These are phyloP conservation scores for Nymphalis polychloros DNA, from an alignment of 2,888 invertebrate genomes.

Conservation along the genomic window DNA sequence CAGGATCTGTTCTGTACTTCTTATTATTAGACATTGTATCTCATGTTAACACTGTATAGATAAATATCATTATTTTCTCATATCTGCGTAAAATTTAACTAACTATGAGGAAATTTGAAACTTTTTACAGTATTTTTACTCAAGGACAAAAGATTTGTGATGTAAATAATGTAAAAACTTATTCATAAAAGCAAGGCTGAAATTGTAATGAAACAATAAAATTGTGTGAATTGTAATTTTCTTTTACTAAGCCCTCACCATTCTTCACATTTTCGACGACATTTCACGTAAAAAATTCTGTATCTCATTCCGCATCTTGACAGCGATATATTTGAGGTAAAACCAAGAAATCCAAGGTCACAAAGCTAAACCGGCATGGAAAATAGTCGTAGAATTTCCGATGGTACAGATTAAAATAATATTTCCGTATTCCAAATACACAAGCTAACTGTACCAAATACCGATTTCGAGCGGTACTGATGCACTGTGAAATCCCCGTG, in stretches of 20 bases:
- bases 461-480: constrained; percentile 11
- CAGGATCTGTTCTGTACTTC: constrained; percentile 51
- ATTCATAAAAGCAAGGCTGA: constrained; percentile 81
- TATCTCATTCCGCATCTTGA: constrained; percentile 17
- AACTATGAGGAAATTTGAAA: constrained; percentile 50
- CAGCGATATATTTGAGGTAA: constrained; percentile 13
- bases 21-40: constrained; percentile 50
- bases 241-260: constrained; percentile 36
- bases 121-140: constrained; percentile 78
- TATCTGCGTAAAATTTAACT: constrained; percentile 33
- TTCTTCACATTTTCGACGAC: constrained; percentile 7
- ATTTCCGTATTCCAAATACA: constrained; percentile 4
- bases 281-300: constrained; percentile 16
- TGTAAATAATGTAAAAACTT: constrained; percentile 79
- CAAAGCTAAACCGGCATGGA: neutral
- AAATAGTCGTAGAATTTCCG: neutral
- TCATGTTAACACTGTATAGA: constrained; percentile 42
- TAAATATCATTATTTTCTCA: constrained; percentile 43
- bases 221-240: constrained; percentile 68
- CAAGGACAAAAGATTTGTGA: constrained; percentile 61
- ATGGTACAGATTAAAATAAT: constrained; percentile 3
- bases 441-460: constrained; percentile 6
- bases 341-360: neutral
- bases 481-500: constrained; percentile 26
- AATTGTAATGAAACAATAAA: constrained; percentile 80